Evolutionary conservation across 2,797 vertebrate species (phyloP), one percentile per base, ranked within the genome.

Genomic region (Threskiornis aethiopicus): DNA sequence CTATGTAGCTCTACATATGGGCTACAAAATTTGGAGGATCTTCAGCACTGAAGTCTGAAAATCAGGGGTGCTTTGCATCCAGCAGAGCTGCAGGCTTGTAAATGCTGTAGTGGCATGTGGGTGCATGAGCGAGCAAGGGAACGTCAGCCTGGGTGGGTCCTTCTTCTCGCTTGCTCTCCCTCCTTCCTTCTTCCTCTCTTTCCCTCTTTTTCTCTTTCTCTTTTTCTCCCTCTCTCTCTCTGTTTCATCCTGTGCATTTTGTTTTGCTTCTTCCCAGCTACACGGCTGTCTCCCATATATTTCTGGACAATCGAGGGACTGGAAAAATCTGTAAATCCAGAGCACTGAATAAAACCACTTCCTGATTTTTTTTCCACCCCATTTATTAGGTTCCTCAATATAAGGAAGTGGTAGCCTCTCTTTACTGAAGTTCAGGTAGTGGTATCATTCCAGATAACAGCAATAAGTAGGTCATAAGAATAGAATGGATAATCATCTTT

Each of bases 331-430:
- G 86, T 66, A 89, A 87, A 83, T 76, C 57, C 71, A 80, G 57
- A 66, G 39, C 59, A 91, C 35, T 69, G 90, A 81, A 86, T 33
- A 90, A 51, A 89, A 77, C 11, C 21, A 62, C 62, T 97, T 97
- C 78, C 87, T 94, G 77, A 67, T 47, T 39, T 75, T 33, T 49
- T 66, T 72, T 52, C 22, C 76, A 47, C 44, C 21, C 31, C 31
- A 46, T 76, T 67, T 90, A 65, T 93, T 78, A 64, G 21, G 18
- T 83, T 94, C 76, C 70, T 96, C 75, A 84, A 25, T 90, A 96
- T 57, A 91, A 94, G 86, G 89, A 95, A 96, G 72, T 41, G 31
- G 51, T 70, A 84, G 25, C 46, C 51, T 81, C 51, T 88, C 64
- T 87, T 92, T 90, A 44, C 35, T 70, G 79, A 80, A 80, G 69